Evolutionary conservation across 53 echinoderm and acorn worm genomes (phyloP).

Genomic region (Mesocentrotus franciscanus): DNA sequence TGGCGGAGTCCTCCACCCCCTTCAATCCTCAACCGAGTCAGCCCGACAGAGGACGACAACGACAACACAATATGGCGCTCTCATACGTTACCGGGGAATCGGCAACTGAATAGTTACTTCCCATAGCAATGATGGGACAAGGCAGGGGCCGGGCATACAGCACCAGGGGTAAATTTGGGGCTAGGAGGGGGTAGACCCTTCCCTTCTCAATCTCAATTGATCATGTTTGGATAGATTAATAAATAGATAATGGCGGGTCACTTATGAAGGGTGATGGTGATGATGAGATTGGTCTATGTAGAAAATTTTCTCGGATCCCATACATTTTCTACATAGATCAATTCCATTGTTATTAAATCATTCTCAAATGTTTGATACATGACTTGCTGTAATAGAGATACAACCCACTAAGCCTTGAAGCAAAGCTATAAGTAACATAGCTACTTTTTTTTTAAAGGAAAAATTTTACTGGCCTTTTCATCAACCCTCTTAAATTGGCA

Average conservation of each 20-base stretch:
- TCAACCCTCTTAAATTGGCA: not conserved
- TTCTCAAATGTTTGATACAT: too few relatives aligned
- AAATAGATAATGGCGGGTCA: too few relatives aligned
- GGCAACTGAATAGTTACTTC: constrained; percentile 57
- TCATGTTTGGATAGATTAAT: too few relatives aligned
- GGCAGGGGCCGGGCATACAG: not conserved
- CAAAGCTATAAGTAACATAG: not conserved
- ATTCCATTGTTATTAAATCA: too few relatives aligned
- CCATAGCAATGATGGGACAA: constrained; percentile 49
- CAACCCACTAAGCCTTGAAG: not conserved
- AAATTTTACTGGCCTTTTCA: not conserved
- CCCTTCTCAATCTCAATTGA: too few relatives aligned
- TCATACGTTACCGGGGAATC: constrained; percentile 52
- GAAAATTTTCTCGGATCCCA: too few relatives aligned
- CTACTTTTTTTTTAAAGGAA: not conserved
- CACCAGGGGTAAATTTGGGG: not conserved
- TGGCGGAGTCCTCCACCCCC: constrained; percentile 87
- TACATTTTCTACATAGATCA: too few relatives aligned
- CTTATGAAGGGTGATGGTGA: too few relatives aligned
- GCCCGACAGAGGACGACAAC: constrained; percentile 56
- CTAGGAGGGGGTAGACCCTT: not conserved
- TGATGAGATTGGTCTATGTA: too few relatives aligned
- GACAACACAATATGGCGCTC: constrained; percentile 67
- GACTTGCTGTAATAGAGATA: too few relatives aligned
- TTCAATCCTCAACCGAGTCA: constrained; percentile 57